Percentiles rank a stretch among this genome's conserved stretches.
Conservation (phyloP, 2,797 vertebrate genomes). For the Falco novaeseelandiae region DNA sequence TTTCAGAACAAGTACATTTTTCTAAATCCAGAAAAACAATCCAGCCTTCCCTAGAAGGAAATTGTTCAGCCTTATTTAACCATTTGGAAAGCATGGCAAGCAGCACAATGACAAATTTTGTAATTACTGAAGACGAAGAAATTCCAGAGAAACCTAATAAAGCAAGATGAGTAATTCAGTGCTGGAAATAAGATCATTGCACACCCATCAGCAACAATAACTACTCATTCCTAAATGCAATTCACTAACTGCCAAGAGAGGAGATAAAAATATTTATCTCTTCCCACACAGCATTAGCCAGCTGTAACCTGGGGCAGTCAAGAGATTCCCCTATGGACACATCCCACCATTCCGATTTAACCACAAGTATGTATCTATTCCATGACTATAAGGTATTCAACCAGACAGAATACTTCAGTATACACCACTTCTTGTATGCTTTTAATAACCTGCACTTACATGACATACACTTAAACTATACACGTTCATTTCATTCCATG, state of each 20-base stretch:
- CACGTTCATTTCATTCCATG: rapidly evolving
- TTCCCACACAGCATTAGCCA: background rate
- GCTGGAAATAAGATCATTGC: background rate
- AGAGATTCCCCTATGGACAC: background rate
- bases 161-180: conserved; percentile 29
- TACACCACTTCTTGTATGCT: background rate
- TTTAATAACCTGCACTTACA: background rate
- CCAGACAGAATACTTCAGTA: background rate
- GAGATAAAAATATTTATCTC: background rate
- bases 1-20: background rate
- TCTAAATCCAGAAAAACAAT: background rate
- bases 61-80: background rate
- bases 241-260: conserved; percentile 25
- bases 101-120: background rate
- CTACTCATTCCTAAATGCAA: conserved; percentile 13
- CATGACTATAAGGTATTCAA: background rate
- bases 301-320: background rate
- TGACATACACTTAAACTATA: background rate
- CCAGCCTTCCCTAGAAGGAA: background rate
- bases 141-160: conserved; percentile 5
- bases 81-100: background rate
- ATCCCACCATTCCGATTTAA: background rate
- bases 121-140: background rate
- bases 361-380: background rate
- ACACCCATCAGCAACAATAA: background rate